Conservation (phyloP, 1,140 invertebrate species). For the Drosophila kepulauana region DNA sequence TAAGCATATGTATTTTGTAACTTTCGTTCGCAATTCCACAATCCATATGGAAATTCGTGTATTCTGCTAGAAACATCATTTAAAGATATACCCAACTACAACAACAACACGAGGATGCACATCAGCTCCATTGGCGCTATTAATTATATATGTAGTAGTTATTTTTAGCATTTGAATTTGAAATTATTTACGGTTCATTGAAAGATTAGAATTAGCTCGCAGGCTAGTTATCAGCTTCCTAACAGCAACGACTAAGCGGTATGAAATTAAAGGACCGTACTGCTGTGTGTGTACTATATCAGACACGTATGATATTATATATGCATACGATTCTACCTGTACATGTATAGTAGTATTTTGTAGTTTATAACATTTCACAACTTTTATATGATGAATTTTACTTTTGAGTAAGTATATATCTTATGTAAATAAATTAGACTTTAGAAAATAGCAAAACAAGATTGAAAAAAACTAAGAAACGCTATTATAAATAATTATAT, state of each 20-base stretch:
- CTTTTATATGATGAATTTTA: slow-evolving; percentile 65
- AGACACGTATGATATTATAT: slow-evolving; percentile 5
- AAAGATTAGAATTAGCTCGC: slow-evolving; percentile 33
- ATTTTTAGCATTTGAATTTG: slow-evolving; percentile 46
- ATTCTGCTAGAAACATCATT: slow-evolving; percentile 58
- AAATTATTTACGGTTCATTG: slow-evolving; percentile 2
- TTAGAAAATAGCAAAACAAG: slow-evolving; percentile 33
- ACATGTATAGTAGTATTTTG: slow-evolving; percentile 22
- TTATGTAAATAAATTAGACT: slow-evolving; percentile 65
- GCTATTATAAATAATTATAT: slow-evolving; percentile 41
- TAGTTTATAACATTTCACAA: slow-evolving; percentile 47
- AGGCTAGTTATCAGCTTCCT: slow-evolving; percentile 57
- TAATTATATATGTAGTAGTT: slow-evolving; percentile 4
- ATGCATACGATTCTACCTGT: slow-evolving; percentile 10
- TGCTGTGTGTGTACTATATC: slow-evolving; percentile 5
- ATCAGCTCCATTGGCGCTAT: slow-evolving; percentile 21
- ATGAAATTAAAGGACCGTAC: slow-evolving; percentile 24
- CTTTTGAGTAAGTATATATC: slow-evolving; percentile 64
- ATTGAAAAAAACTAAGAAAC: slow-evolving; percentile 7
- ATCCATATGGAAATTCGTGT: slow-evolving; percentile 51
- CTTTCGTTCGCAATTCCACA: slow-evolving; percentile 25
- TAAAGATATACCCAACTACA: not conserved
- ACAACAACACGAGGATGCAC: slow-evolving; percentile 4
- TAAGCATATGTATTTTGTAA: slow-evolving; percentile 37
- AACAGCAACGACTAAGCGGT: slow-evolving; percentile 24